These are phyloP conservation scores for Drosophila suboccidentalis DNA, from an alignment of 2,888 invertebrate species.

Conservation along the genomic window DNA sequence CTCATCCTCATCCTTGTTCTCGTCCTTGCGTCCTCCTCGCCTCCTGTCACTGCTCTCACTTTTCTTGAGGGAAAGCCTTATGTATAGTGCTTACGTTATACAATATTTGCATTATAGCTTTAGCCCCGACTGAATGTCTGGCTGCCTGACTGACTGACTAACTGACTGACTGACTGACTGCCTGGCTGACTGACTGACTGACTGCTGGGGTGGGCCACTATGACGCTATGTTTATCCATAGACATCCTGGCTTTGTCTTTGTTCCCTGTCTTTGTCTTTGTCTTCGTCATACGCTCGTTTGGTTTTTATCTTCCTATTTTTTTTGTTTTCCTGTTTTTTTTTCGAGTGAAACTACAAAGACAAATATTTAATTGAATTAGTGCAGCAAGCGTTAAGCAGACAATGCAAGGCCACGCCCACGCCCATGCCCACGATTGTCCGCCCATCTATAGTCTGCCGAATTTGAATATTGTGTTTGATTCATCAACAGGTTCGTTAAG, in stretches of 20 bases:
- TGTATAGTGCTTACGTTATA: constrained; percentile 60
- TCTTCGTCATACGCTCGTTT: constrained; percentile 64
- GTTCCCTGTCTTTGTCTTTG: constrained; percentile 54
- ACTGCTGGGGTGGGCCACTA: constrained; percentile 25
- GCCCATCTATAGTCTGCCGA: constrained; percentile 31
- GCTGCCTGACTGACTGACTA: constrained; percentile 5
- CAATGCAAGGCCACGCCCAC: constrained; percentile 61
- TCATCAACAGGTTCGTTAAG: constrained; percentile 80
- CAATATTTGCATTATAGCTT: constrained; percentile 76
- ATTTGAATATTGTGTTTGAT: constrained; percentile 71
- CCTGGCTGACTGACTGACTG: no score
- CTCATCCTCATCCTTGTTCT: constrained; percentile 8
- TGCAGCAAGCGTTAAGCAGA: constrained; percentile 77
- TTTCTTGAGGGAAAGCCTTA: constrained; percentile 57
- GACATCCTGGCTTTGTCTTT: constrained; percentile 44
- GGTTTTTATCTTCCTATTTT: constrained; percentile 44
- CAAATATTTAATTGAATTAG: constrained; percentile 82
- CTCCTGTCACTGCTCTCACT: constrained; percentile 55
- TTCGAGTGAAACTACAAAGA: constrained; percentile 75
- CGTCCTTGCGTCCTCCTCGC: background rate
- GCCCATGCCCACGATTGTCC: constrained; percentile 5
- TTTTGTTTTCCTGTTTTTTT: constrained; percentile 18
- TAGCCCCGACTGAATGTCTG: constrained; percentile 27
- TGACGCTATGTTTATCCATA: constrained; percentile 50
- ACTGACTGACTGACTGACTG: constrained; percentile 15